Conservation (phyloP, 2,797 vertebrate species). For the Hydrophis major region DNA sequence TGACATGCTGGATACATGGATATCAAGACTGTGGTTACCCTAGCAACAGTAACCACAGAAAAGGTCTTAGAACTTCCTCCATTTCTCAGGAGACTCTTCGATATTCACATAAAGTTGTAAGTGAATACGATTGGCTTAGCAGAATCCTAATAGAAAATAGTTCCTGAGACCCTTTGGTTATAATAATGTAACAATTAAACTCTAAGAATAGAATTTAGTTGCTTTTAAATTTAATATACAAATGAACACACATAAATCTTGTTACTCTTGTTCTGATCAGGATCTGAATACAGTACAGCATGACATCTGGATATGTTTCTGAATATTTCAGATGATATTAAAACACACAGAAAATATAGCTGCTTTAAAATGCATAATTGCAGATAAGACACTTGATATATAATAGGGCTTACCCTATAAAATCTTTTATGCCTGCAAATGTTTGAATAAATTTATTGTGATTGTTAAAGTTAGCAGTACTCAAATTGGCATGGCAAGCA, state of each 20-base stretch:
- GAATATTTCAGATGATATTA: not conserved
- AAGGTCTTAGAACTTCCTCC: constrained; percentile 71
- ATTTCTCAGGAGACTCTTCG: constrained; percentile 71
- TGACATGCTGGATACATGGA: constrained; percentile 72
- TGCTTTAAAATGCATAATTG: not conserved
- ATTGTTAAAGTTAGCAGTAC: not conserved
- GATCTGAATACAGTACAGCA: not conserved
- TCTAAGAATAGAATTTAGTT: constrained; percentile 33
- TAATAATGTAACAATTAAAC: constrained; percentile 40
- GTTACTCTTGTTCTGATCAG: not conserved
- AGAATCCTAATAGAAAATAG: constrained; percentile 49
- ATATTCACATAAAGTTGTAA: constrained; percentile 67
- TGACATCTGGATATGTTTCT: not conserved
- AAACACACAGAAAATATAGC: not conserved
- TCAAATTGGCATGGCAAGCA: not conserved
- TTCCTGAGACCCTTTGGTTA: constrained; percentile 44
- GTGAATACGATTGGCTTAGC: constrained; percentile 61
- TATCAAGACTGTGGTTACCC: constrained; percentile 76
- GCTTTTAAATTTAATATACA: constrained; percentile 9
- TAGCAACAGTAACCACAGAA: constrained; percentile 75
- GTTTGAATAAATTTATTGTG: not conserved
- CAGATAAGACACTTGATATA: not conserved
- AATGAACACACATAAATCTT: not conserved
- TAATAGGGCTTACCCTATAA: not conserved
- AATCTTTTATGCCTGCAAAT: not conserved